Conservation (phyloP, 2,113 vertebrate species). For the Lasiurus borealis region DNA sequence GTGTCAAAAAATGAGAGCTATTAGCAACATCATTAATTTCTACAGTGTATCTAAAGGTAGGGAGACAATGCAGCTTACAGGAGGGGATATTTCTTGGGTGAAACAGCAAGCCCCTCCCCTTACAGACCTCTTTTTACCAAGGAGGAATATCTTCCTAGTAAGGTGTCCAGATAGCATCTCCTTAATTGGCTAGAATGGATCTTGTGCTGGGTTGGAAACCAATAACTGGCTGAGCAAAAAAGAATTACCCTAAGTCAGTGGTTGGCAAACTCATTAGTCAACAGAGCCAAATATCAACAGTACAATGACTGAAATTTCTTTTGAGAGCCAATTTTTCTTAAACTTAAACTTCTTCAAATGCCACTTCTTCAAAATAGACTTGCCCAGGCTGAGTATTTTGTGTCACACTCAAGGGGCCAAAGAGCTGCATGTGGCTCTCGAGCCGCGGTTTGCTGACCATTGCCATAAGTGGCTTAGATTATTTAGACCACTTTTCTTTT, state of each 20-base stretch:
- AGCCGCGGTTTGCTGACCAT: no score
- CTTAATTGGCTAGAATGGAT: background rate
- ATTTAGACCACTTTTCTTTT: background rate
- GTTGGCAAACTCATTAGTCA: no score
- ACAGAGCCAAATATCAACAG: no score
- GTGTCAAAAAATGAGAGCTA: background rate
- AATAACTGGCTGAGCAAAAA: background rate
- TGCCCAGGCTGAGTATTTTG: no score
- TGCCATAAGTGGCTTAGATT: background rate
- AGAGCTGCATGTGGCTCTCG: no score
- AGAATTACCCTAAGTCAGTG: no score
- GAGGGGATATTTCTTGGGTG: background rate
- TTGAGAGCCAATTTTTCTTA: no score
- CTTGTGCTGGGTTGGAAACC: background rate
- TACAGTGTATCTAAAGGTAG: background rate
- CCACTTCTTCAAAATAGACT: no score
- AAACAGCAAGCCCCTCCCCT: background rate
- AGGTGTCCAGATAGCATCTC: background rate
- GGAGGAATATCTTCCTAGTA: background rate
- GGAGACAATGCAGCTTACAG: background rate
- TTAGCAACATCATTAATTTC: background rate
- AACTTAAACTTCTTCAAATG: no score
- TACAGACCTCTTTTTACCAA: background rate
- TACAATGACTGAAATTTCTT: no score
- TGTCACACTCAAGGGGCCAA: no score